A percentile compares a stretch with the other conserved stretches of the same genome.
phyloP scores from a whole-genome alignment of 2,797 vertebrate species.

The Intellagama lesueurii region DNA sequence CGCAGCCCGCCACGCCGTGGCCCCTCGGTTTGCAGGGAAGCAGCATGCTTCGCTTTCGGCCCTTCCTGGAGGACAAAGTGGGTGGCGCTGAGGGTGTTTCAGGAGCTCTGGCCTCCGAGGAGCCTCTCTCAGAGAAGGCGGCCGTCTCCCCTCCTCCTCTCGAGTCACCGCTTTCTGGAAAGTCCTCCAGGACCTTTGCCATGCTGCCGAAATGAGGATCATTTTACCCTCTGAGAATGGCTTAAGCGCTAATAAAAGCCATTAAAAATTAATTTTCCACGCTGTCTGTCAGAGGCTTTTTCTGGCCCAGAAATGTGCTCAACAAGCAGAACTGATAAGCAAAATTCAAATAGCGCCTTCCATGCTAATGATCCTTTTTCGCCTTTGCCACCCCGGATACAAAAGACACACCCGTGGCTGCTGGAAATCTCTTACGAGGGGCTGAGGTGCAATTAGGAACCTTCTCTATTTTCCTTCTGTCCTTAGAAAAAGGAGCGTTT shows the following conservation, averaged over 20 bases:
- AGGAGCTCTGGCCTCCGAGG: background rate
- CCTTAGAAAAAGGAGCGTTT: conserved; percentile 23
- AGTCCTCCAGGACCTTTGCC: conserved; percentile 43
- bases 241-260: conserved; percentile 72
- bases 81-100: background rate
- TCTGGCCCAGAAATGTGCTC: conserved; percentile 57
- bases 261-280: conserved; percentile 77
- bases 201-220: conserved; percentile 54
- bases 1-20: background rate
- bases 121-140: background rate
- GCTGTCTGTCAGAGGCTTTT: conserved; percentile 68
- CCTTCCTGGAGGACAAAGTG: background rate
- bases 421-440: background rate
- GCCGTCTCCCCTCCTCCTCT: background rate
- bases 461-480: conserved; percentile 15
- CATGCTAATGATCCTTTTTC: conserved; percentile 27
- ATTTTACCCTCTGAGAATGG: conserved; percentile 62
- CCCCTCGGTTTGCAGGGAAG: background rate
- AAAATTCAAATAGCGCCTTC: conserved; percentile 55
- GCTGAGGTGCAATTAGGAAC: background rate
- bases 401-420: accelerated
- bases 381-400: background rate
- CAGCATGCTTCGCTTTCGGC: background rate
- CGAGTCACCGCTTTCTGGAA: conserved; percentile 25
- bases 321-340: conserved; percentile 75